A percentile compares a stretch with the other conserved stretches of the same genome.
phyloP scores from a whole-genome alignment of 2,888 invertebrate genomes.

The Hydriomena furcata region DNA sequence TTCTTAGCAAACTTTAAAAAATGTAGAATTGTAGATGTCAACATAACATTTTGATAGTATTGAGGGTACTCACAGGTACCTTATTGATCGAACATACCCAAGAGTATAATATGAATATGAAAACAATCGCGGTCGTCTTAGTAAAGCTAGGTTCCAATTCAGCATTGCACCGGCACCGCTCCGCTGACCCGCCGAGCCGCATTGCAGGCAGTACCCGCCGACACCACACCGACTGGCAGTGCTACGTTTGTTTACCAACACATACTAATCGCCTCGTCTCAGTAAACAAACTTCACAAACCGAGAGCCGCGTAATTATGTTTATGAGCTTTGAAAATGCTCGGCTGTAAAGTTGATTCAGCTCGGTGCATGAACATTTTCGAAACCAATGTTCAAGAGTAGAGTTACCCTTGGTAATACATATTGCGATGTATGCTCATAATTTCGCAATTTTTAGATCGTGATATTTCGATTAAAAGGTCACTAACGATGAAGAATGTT shows the following conservation, averaged over 20 bases:
- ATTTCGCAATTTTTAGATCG: constrained; percentile 11
- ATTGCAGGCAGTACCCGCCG: constrained; percentile 34
- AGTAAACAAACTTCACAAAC: constrained; percentile 42
- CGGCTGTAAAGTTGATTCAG: constrained; percentile 31
- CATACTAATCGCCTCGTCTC: constrained; percentile 52
- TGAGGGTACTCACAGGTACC: neutral
- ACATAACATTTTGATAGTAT: neutral
- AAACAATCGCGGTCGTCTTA: constrained; percentile 40
- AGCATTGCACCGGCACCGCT: constrained; percentile 68
- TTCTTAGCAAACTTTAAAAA: too few relatives aligned
- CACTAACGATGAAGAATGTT: constrained; percentile 38
- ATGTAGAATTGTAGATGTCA: too few relatives aligned
- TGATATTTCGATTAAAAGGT: constrained; percentile 58
- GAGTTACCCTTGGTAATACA: neutral
- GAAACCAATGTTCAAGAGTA: neutral
- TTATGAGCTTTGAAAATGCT: constrained; percentile 37
- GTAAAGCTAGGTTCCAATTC: constrained; percentile 20
- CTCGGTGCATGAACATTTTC: constrained; percentile 16
- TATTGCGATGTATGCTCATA: too few relatives aligned
- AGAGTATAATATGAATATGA: constrained; percentile 5
- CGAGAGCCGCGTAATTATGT: constrained; percentile 36
- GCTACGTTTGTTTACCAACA: constrained; percentile 64
- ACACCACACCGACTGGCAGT: constrained; percentile 63
- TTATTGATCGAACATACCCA: neutral
- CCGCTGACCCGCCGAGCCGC: constrained; percentile 21